Percentiles rank a stretch among this genome's conserved stretches.
Evolutionary conservation across 2,888 invertebrate genomes (phyloP).

Genomic region (Cheilosia impressa): DNA sequence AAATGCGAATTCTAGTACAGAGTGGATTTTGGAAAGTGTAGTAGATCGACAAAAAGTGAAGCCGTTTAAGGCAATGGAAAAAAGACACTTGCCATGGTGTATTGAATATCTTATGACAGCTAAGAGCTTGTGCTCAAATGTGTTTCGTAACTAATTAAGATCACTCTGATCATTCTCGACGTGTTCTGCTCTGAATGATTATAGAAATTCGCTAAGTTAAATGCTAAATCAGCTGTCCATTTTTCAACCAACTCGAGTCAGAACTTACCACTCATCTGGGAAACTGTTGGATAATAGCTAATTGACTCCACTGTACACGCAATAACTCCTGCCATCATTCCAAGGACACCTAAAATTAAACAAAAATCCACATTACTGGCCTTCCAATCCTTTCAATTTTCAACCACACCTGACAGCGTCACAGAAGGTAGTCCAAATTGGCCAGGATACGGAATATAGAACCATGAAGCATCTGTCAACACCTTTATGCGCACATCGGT

Average conservation of each 20-base stretch:
- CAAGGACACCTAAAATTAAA: slow-evolving; percentile 86
- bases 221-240: too few species aligned
- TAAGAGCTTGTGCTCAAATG: too few species aligned
- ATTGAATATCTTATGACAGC: too few species aligned
- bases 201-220: too few species aligned
- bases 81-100: too few species aligned
- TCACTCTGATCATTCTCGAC: too few species aligned
- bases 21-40: too few species aligned
- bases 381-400: background rate
- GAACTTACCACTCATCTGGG: slow-evolving; percentile 88
- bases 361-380: background rate
- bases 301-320: slow-evolving; percentile 93
- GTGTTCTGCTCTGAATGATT: too few species aligned
- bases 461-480: slow-evolving; percentile 90
- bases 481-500: slow-evolving; percentile 89
- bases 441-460: slow-evolving; percentile 92
- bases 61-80: too few species aligned
- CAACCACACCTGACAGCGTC: slow-evolving; percentile 83
- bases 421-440: slow-evolving; percentile 92
- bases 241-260: background rate
- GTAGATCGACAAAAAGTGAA: too few species aligned
- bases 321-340: slow-evolving; percentile 91
- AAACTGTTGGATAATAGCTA: slow-evolving; percentile 96
- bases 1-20: too few species aligned
- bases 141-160: too few species aligned